Base-by-base conservation (phyloP, 2,797 vertebrate species). In the Megaceryle alcyon region DNA sequence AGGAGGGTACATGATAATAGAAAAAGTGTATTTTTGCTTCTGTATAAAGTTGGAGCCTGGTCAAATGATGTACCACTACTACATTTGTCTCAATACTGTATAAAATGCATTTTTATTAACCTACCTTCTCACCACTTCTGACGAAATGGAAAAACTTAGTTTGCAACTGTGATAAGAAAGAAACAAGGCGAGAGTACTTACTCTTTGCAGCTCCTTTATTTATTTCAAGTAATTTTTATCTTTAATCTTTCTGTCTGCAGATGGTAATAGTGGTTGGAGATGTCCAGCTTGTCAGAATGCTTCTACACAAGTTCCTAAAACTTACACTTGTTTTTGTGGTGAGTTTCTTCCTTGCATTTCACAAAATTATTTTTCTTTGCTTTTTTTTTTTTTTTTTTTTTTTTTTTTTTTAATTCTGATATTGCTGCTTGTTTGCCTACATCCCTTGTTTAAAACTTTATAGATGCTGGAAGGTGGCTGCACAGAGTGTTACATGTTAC, bases 271-370 rank as follows among this genome's bases (percentile, higher is more conserved):
- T 48, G 99, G 99, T 86, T 99, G 99, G 99, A 98, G 99, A 73
- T 99, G 99, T 97, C 99, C 99, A 23, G 99, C 99, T 75, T 99
- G 99, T 97, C 99, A 99, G 97, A 99, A 99, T 86, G 99, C 99
- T 86, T 97, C 98, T 39, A 97, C 96, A 2, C 98, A 99, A 95
- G 98, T 98, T 70, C 99, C 99, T 17, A 98, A 98, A 82, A 98
- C 94, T 95, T 99, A 99, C 79, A 98, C 97, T 94, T 99, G 99
- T 98, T 99, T 99, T 97, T 99, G 99, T 98, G 99, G 99, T 99
- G 97, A 98, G 99, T 97, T 79, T 84, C 70, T 63, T 92, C 73
- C 59, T 65, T 51, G 18, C 31, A 94, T 91, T 71, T 51, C 25
- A 51, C 23, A 15, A 28, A 51, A 51, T 26, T 28, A 25, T 10